A percentile compares a stretch with the other conserved stretches of the same genome.
Evolutionary conservation across 1,140 invertebrate species (phyloP).

Genomic region (Eubasilissa regina): DNA sequence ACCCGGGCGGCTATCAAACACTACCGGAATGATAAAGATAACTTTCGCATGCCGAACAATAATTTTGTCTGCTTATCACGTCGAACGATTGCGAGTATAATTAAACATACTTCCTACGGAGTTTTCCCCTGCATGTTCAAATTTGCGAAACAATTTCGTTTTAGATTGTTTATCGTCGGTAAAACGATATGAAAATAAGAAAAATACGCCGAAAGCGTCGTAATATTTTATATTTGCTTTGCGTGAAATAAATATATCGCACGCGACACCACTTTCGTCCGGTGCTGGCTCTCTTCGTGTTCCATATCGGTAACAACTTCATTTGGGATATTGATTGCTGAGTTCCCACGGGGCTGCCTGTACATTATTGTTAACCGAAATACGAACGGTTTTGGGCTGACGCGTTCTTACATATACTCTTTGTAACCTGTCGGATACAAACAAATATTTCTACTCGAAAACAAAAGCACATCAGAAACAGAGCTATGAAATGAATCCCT

Average conservation of each 20-base stretch:
- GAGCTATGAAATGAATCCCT: background rate
- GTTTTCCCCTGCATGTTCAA: constrained; percentile 22
- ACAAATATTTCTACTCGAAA: background rate
- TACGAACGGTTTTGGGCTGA: constrained; percentile 23
- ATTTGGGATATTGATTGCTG: constrained; percentile 32
- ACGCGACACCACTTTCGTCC: constrained; percentile 35
- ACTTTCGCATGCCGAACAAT: constrained; percentile 36
- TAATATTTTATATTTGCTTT: constrained; percentile 42
- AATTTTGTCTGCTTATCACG: constrained; percentile 37
- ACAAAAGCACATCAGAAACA: constrained; percentile 13
- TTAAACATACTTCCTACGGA: constrained; percentile 17
- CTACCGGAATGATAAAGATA: constrained; percentile 19
- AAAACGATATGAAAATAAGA: constrained; percentile 28
- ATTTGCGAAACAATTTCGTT: constrained; percentile 31
- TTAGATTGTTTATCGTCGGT: constrained; percentile 40
- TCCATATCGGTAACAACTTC: constrained; percentile 39
- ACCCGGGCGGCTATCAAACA: background rate
- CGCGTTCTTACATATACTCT: constrained; percentile 4
- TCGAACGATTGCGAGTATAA: constrained; percentile 25
- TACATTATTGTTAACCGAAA: constrained; percentile 16
- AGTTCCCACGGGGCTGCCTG: background rate
- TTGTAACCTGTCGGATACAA: background rate
- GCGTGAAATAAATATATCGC: constrained; percentile 38
- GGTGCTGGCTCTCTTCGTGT: background rate
- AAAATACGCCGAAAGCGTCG: constrained; percentile 33